Evolutionary conservation across 2,888 invertebrate genomes (phyloP), one percentile per base, ranked within the genome.

Genomic region (Desoria tigrina): DNA sequence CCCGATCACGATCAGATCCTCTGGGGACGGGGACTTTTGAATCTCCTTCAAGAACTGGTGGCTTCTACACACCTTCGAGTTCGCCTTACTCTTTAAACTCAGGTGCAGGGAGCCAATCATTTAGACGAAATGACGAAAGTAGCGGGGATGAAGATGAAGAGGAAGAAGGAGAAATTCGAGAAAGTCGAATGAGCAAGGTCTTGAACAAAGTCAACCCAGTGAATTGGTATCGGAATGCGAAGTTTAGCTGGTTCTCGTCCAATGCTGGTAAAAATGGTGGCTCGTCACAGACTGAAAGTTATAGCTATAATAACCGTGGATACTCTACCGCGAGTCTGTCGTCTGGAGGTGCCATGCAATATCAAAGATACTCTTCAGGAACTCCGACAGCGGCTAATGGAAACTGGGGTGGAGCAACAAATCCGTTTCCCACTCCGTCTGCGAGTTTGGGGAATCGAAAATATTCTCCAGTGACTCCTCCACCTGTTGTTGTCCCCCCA

Each of bases 191-290:
- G 4, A 24, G 37, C 9, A 55, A 32, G 39, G 14, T 62, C 16
- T 23, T 62, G 18, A 56, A 42, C 42, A 49, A 42, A 24, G 56
- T 56, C 26, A 62, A 62, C 55, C 62, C 62, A 24, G 37, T 62
- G 16, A 62, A 56, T 56, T 62, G 62, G 62, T 26, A 42, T 2
- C 42, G 21, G 37, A 32, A 32, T 32, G 32, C 11, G 6, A 32
- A 32, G 32, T 32, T 32, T 11, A 32, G 11, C 11, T 32, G 32
- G 32, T 32, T 32, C 11, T 32, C 32, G 4, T 32, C 32, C 4
- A 4, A 11, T 32, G 32, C 32, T 32, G 11, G 32, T 11, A 4
- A 32, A 32, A 11, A 7, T 11, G 32, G 32, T 11, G 32, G 32
- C 11, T 11, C 32, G 11, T 21, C 16, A 45, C 45, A 45, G 45